Evolutionary conservation across 2,113 vertebrate genomes (phyloP).

Genomic region (Thermophis baileyi): DNA sequence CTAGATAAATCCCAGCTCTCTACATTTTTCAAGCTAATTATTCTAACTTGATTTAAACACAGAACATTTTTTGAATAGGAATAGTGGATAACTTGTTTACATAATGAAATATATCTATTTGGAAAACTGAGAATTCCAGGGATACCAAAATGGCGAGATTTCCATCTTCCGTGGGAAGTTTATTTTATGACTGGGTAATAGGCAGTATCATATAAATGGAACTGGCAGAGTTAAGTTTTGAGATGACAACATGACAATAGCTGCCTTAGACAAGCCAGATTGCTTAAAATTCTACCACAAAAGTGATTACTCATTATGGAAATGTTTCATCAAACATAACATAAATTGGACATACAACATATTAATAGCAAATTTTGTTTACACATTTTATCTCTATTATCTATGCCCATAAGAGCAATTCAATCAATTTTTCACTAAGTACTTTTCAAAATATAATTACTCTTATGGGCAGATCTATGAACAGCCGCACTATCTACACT

Average conservation of each 20-base stretch:
- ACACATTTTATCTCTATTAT: constrained; percentile 78
- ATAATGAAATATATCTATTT: background rate
- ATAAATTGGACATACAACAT: constrained; percentile 62
- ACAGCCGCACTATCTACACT: constrained; percentile 75
- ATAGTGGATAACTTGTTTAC: background rate
- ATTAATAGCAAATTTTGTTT: constrained; percentile 75
- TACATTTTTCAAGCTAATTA: background rate
- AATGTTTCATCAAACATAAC: constrained; percentile 54
- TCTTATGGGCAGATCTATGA: constrained; percentile 75
- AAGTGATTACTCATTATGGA: constrained; percentile 29
- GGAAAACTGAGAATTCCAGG: background rate
- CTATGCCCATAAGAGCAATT: constrained; percentile 73
- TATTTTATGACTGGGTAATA: background rate
- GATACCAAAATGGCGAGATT: background rate
- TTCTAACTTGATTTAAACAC: background rate
- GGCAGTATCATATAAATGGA: background rate
- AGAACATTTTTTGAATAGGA: background rate
- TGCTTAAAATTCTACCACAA: background rate
- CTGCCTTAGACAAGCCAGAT: background rate
- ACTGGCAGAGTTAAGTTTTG: background rate
- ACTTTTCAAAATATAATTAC: constrained; percentile 80
- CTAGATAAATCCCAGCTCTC: background rate
- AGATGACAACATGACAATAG: background rate
- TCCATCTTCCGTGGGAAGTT: background rate
- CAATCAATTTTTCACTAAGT: constrained; percentile 80